Evolutionary conservation across 2,888 invertebrate species (phyloP).

Genomic region (Melanargia galathea): DNA sequence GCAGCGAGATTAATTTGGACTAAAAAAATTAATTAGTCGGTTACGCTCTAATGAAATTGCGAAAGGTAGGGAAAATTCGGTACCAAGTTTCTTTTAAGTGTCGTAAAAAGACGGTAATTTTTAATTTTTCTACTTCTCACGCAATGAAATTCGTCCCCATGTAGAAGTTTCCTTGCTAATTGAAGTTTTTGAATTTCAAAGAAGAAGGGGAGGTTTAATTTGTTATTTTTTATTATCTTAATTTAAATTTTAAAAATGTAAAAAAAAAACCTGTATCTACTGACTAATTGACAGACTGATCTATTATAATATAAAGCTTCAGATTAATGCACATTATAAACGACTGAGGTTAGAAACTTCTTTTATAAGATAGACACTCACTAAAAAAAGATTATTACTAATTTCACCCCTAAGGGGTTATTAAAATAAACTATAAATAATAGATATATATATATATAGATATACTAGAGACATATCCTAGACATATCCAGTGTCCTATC

Average conservation of each 20-base stretch:
- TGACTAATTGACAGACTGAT: too few species aligned
- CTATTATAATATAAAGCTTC: too few species aligned
- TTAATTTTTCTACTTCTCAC: slow-evolving; percentile 46
- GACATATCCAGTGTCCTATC: too few species aligned
- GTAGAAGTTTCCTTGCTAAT: slow-evolving; percentile 43
- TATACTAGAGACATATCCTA: too few species aligned
- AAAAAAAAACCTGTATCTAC: too few species aligned
- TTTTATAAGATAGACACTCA: too few species aligned
- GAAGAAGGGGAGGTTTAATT: slow-evolving; percentile 41
- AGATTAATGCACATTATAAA: too few species aligned
- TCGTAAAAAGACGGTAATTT: slow-evolving; percentile 51
- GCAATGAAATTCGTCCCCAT: slow-evolving; percentile 48
- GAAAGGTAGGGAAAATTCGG: slow-evolving; percentile 49
- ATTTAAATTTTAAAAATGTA: slow-evolving; percentile 11
- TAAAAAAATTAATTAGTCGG: slow-evolving; percentile 75
- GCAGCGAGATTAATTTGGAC: slow-evolving; percentile 57
- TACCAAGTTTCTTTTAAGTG: slow-evolving; percentile 50
- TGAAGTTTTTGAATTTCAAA: slow-evolving; percentile 42
- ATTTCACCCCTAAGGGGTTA: too few species aligned
- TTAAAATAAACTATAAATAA: too few species aligned
- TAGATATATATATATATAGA: too few species aligned
- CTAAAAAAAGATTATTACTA: too few species aligned
- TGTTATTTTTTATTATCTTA: slow-evolving; percentile 21
- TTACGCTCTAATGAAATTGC: slow-evolving; percentile 59
- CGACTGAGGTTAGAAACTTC: too few species aligned